Conservation (phyloP, 1,140 invertebrate genomes). For the Zelostemma sp. region DNA sequence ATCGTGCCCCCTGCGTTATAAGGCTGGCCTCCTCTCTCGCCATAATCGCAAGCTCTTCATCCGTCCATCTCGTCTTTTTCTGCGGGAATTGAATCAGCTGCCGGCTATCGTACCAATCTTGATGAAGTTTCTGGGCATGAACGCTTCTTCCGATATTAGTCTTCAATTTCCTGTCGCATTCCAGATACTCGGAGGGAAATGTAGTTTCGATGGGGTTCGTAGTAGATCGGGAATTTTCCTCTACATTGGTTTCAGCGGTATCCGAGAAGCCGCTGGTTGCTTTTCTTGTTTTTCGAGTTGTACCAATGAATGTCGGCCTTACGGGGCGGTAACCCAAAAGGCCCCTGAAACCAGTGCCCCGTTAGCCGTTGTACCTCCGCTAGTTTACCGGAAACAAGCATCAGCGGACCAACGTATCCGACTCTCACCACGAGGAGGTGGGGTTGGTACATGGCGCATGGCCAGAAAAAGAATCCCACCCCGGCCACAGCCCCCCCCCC, state of each 20-base stretch:
- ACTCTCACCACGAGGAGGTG: slow-evolving; percentile 14
- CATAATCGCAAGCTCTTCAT: not conserved
- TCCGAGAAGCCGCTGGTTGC: not conserved
- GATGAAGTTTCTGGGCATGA: not conserved
- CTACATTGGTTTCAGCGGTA: not conserved
- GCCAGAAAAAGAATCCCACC: too few relatives aligned
- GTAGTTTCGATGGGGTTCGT: not conserved
- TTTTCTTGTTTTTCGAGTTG: not conserved
- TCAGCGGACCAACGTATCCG: slow-evolving; percentile 2
- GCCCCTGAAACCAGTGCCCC: not conserved
- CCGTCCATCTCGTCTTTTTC: not conserved
- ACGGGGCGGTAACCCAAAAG: not conserved
- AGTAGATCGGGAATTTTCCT: not conserved
- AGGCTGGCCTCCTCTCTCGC: not conserved
- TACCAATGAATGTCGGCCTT: not conserved
- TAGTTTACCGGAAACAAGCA: slow-evolving; percentile 3
- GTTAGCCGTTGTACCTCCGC: too few relatives aligned
- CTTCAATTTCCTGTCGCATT: not conserved
- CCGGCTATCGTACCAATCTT: slow-evolving; percentile 2
- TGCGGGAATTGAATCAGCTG: not conserved
- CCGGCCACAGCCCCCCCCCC: too few relatives aligned
- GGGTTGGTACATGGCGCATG: slow-evolving; percentile 12
- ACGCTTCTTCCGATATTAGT: not conserved
- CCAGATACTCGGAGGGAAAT: not conserved
- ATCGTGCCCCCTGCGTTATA: not conserved